A percentile compares a stretch with the other conserved stretches of the same genome.
Conservation (phyloP, 1,140 invertebrate species). For the Aricia agestis region DNA sequence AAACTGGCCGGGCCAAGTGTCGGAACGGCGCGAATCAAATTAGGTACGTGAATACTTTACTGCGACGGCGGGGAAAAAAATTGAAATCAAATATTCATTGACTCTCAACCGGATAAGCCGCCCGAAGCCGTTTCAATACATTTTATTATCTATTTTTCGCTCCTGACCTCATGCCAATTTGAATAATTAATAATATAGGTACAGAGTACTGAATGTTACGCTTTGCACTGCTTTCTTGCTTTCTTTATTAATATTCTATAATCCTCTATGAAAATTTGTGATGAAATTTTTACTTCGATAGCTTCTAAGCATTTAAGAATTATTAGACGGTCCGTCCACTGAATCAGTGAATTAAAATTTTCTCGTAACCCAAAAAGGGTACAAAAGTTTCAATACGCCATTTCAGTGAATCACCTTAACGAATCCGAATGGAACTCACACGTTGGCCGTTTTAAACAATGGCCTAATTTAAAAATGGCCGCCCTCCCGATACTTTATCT, state of each 20-base stretch:
- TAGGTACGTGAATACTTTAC: conserved; percentile 76
- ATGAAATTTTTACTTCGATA: no score
- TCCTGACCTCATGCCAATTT: conserved; percentile 42
- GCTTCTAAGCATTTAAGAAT: neutral
- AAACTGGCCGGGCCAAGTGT: conserved; percentile 68
- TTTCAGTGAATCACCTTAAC: conserved; percentile 13
- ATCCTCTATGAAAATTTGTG: no score
- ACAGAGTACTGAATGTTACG: neutral
- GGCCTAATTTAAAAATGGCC: conserved; percentile 14
- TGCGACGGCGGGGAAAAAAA: conserved; percentile 73
- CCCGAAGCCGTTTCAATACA: conserved; percentile 73
- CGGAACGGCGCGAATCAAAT: conserved; percentile 75
- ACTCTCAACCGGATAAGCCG: conserved; percentile 75
- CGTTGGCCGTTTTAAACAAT: conserved; percentile 14
- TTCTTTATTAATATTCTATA: neutral
- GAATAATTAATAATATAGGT: conserved; percentile 40
- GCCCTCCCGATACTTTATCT: conserved; percentile 10
- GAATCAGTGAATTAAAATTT: conserved; percentile 5
- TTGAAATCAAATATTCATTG: conserved; percentile 77
- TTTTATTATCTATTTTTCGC: conserved; percentile 75
- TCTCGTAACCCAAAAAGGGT: conserved; percentile 7
- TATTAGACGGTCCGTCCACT: neutral
- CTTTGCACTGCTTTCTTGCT: conserved; percentile 12
- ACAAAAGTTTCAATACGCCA: conserved; percentile 14
- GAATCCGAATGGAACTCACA: conserved; percentile 10